Evolutionary conservation across 2,888 invertebrate species (phyloP), one percentile per base, ranked within the genome.

Genomic region (Chymomyza amoena): DNA sequence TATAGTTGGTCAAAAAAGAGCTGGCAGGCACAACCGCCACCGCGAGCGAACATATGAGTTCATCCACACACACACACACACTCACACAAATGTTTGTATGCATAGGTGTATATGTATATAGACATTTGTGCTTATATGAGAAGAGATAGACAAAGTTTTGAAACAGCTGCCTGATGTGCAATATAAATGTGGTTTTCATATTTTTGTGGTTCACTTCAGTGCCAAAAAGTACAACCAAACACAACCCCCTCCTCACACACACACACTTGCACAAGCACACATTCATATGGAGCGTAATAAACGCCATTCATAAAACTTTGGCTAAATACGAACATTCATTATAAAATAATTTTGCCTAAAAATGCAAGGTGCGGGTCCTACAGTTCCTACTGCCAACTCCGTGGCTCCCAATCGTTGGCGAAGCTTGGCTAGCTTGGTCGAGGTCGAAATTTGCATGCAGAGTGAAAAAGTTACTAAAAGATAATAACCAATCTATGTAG

Each of bases 121-220:
- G 9, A 15, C n/a, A 16, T 51, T 6, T 51, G n/a, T 2, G 52
- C 15, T 15, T 54, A 9, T 54, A 18, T 54, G 18, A n/a, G 18
- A 1, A 18, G 13, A 68, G 72, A 75, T 28, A 74, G 75, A 75
- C 80, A 84, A 79, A 83, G 84, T 87, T 85, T 80, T 75, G 75
- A 83, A 87, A 83, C 86, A 87, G 73, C 87, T 87, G 87, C 81
- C 73, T 76, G 77, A 78, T 79, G 82, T 79, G 78, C 78, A 80
- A 86, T 88, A 85, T 88, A 80, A 88, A 86, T 89, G 89, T 75
- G 88, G 88, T 87, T 88, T 88, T 80, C 81, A 88, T 88, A 89
- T 89, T 88, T 88, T 87, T 88, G 89, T 83, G 88, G 89, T 88
- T 87, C 86, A 79, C 78, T 86, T 79, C 77, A 71, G 78, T 73